Conservation (phyloP, 2,797 vertebrate species). For the Novumbra hubbsi region DNA sequence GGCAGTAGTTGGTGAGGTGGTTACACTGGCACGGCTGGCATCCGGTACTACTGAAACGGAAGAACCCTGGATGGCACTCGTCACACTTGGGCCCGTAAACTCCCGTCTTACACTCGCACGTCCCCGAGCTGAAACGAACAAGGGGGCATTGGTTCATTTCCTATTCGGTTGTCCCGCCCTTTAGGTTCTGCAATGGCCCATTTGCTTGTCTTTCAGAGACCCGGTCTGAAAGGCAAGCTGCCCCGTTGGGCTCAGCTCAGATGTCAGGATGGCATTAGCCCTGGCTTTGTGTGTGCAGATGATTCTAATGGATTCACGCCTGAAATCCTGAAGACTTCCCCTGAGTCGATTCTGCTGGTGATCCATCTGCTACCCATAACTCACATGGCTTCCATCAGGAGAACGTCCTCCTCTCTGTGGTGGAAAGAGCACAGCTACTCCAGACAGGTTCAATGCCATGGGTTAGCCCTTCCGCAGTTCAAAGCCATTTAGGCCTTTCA, state of each 20-base stretch:
- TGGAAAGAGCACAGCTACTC: slow-evolving; percentile 11
- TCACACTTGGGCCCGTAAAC: slow-evolving; percentile 83
- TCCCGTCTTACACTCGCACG: slow-evolving; percentile 84
- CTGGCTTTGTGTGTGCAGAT: slow-evolving; percentile 25
- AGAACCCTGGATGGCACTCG: slow-evolving; percentile 85
- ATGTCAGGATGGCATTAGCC: slow-evolving; percentile 9
- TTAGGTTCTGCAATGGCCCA: slow-evolving; percentile 6
- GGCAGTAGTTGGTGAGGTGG: slow-evolving; percentile 82
- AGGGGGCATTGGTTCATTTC: neutral
- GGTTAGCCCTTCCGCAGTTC: slow-evolving; percentile 6
- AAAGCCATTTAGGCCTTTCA: slow-evolving; percentile 13
- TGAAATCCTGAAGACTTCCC: slow-evolving; percentile 31
- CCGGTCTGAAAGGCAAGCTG: neutral
- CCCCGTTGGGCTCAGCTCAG: neutral
- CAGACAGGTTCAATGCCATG: slow-evolving; percentile 18
- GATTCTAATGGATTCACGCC: slow-evolving; percentile 14
- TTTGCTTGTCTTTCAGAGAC: neutral
- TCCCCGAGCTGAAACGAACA: slow-evolving; percentile 79
- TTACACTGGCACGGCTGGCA: slow-evolving; percentile 87
- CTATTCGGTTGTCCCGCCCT: neutral
- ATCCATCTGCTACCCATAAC: slow-evolving; percentile 35
- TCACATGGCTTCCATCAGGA: slow-evolving; percentile 9
- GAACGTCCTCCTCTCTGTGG: neutral
- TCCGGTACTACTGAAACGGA: slow-evolving; percentile 76
- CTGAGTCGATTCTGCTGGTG: slow-evolving; percentile 7